phyloP scores from a whole-genome alignment of 2,888 invertebrate species.

The Diarsia dahlii region DNA sequence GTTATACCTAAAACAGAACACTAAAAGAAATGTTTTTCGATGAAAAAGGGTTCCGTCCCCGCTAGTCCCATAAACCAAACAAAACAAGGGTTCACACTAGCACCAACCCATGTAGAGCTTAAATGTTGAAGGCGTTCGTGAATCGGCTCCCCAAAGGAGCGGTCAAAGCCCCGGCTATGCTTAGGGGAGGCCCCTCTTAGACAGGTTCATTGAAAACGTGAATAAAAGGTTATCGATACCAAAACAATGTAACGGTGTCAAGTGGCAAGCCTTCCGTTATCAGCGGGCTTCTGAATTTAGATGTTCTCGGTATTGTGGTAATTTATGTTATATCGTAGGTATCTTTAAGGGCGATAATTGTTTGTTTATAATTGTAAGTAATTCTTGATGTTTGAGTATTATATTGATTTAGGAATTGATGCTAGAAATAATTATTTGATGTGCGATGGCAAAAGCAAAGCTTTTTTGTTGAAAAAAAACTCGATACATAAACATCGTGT shows the following conservation, averaged over 20 bases:
- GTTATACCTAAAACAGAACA: background rate
- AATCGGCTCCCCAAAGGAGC: slow-evolving; percentile 26
- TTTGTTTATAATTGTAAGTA: slow-evolving; percentile 2
- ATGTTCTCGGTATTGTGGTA: slow-evolving; percentile 4
- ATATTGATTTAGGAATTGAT: background rate
- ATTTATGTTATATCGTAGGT: slow-evolving; percentile 8
- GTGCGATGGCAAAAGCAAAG: background rate
- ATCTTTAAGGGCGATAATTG: background rate
- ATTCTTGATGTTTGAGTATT: background rate
- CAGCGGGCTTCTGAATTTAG: slow-evolving; percentile 40
- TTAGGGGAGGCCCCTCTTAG: slow-evolving; percentile 45
- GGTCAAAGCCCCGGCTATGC: slow-evolving; percentile 50
- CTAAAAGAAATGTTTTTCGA: background rate
- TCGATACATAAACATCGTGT: background rate
- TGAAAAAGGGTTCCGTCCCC: background rate
- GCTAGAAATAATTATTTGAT: background rate
- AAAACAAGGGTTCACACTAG: slow-evolving; percentile 1
- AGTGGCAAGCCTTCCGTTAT: slow-evolving; percentile 53
- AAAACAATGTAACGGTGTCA: slow-evolving; percentile 57
- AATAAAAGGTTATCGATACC: slow-evolving; percentile 61
- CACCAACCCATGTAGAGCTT: slow-evolving; percentile 25
- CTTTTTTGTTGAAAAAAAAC: background rate
- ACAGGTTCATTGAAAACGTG: slow-evolving; percentile 47
- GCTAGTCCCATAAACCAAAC: background rate
- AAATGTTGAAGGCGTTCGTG: slow-evolving; percentile 42